Conservation (phyloP, 2,113 vertebrate genomes). For the Antigone vipio region DNA sequence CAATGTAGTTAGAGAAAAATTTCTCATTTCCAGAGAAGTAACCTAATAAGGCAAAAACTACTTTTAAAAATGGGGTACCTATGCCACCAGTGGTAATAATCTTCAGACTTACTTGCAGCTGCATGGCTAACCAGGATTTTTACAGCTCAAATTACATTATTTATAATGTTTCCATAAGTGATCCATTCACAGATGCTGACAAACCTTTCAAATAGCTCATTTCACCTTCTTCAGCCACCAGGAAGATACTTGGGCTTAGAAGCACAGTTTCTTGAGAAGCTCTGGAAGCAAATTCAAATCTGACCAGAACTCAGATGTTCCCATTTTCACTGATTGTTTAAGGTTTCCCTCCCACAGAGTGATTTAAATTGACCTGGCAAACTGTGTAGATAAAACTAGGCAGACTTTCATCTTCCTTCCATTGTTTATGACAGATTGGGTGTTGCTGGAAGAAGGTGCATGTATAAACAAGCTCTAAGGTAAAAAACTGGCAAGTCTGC, state of each 20-base stretch:
- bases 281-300: background rate
- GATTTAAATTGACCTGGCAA: slow-evolving; percentile 13
- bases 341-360: background rate
- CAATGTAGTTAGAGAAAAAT: slow-evolving; percentile 66
- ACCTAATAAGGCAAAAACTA: slow-evolving; percentile 57
- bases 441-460: slow-evolving; percentile 5
- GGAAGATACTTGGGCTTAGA: background rate
- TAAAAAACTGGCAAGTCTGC: slow-evolving; percentile 17
- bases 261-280: slow-evolving; percentile 1
- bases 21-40: slow-evolving; percentile 60
- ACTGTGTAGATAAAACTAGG: background rate
- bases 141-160: background rate
- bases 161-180: background rate
- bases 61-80: slow-evolving; percentile 58
- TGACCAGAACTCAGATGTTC: background rate
- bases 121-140: background rate
- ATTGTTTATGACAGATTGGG: background rate
- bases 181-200: background rate
- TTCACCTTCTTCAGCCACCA: background rate
- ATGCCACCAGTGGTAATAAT: background rate
- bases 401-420: background rate
- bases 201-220: background rate
- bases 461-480: slow-evolving; percentile 39
- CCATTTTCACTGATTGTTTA: background rate
- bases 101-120: background rate